These are phyloP conservation scores for Octopus bimaculoides DNA, from an alignment of 1,140 invertebrate genomes.

Conservation along the genomic window DNA sequence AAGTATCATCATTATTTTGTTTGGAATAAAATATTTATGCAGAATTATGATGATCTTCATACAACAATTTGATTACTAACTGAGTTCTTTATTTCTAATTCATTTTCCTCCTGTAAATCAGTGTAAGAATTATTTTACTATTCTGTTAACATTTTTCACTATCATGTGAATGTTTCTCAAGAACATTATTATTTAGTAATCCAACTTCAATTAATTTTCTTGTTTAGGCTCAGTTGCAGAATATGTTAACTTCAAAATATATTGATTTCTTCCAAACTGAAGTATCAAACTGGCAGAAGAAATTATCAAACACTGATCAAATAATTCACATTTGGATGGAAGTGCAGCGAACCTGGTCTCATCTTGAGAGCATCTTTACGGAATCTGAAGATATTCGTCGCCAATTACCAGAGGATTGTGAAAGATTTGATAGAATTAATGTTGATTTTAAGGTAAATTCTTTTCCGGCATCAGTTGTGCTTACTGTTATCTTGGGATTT, in stretches of 20 bases:
- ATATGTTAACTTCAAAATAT: conserved; percentile 91
- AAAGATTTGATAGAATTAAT: conserved; percentile 85
- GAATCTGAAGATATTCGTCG: conserved; percentile 91
- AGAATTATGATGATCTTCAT: too few relatives aligned
- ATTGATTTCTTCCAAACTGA: conserved; percentile 89
- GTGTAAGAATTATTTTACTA: too few relatives aligned
- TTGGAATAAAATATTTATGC: too few relatives aligned
- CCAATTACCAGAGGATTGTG: conserved; percentile 85
- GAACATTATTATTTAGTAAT: too few relatives aligned
- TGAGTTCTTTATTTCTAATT: too few relatives aligned
- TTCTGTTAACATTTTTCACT: too few relatives aligned
- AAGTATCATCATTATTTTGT: too few relatives aligned
- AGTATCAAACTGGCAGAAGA: conserved; percentile 87
- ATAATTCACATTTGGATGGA: conserved; percentile 84
- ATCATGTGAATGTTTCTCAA: too few relatives aligned
- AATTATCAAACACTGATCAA: conserved; percentile 83
- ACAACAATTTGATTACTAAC: too few relatives aligned
- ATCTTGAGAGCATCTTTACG: conserved; percentile 93
- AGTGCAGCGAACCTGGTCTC: conserved; percentile 91
- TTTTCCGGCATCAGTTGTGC: not conserved
- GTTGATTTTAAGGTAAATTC: conserved; percentile 73
- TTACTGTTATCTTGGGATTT: too few relatives aligned
- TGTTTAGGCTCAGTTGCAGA: conserved; percentile 77
- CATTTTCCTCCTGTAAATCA: too few relatives aligned
- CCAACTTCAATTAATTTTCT: not conserved